These are phyloP conservation scores for Parapsyche elsis DNA, from an alignment of 1,140 invertebrate species.

Conservation along the genomic window DNA sequence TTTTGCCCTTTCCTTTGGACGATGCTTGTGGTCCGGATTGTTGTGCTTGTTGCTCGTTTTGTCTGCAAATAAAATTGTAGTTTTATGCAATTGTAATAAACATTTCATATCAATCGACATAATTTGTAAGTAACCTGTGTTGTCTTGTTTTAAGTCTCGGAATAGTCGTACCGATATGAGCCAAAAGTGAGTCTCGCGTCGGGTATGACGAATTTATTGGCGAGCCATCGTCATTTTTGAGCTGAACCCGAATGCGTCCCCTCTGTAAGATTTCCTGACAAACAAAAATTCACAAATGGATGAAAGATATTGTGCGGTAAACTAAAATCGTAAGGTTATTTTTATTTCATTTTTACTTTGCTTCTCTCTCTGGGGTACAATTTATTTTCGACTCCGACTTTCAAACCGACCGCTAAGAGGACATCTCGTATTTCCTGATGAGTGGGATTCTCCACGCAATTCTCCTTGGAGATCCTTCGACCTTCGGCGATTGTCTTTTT, in stretches of 20 bases:
- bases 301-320: background rate
- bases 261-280: constrained; percentile 83
- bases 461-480: constrained; percentile 82
- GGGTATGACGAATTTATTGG: constrained; percentile 79
- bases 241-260: constrained; percentile 90
- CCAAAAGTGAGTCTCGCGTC: constrained; percentile 80
- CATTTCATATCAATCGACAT: constrained; percentile 33
- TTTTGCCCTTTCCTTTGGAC: constrained; percentile 65
- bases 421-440: constrained; percentile 95
- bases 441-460: constrained; percentile 94
- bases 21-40: constrained; percentile 59
- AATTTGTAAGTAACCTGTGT: constrained; percentile 62
- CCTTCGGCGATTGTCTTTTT: constrained; percentile 92
- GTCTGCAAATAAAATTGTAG: constrained; percentile 58
- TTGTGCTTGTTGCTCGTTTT: constrained; percentile 63
- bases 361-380: constrained; percentile 91
- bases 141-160: constrained; percentile 90
- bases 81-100: constrained; percentile 35
- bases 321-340: background rate
- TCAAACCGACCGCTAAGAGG: constrained; percentile 81
- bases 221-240: constrained; percentile 92
- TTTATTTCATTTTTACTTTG: constrained; percentile 67
- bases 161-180: constrained; percentile 85
- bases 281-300: constrained; percentile 16
- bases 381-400: constrained; percentile 94